These are phyloP conservation scores for Leucophora obtusa DNA, from an alignment of 2,888 invertebrate genomes.

Conservation along the genomic window DNA sequence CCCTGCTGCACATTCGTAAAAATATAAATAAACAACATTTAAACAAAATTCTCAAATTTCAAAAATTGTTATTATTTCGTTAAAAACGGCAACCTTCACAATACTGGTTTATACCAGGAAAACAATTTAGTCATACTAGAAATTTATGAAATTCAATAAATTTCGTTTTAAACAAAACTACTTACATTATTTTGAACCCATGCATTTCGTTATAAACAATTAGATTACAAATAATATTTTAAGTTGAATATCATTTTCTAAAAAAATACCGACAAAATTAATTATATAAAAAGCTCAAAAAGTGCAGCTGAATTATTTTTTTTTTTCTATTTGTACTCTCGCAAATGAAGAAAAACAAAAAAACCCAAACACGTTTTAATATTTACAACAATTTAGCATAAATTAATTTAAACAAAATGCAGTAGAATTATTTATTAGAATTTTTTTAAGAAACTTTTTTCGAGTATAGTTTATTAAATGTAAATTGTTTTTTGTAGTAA, in stretches of 20 bases:
- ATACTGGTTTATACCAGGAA: slow-evolving; percentile 57
- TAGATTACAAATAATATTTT: slow-evolving; percentile 58
- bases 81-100: slow-evolving; percentile 40
- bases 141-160: slow-evolving; percentile 56
- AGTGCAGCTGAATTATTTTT: slow-evolving; percentile 27
- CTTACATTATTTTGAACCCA: slow-evolving; percentile 10
- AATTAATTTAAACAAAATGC: slow-evolving; percentile 66
- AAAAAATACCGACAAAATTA: slow-evolving; percentile 41
- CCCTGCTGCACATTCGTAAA: no score
- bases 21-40: not conserved
- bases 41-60: not conserved
- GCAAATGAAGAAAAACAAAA: slow-evolving; percentile 41
- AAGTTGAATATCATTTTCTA: slow-evolving; percentile 50
- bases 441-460: slow-evolving; percentile 15
- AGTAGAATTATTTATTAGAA: slow-evolving; percentile 22
- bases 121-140: slow-evolving; percentile 55
- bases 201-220: slow-evolving; percentile 56
- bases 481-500: not conserved
- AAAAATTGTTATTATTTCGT: not conserved
- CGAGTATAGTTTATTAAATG: slow-evolving; percentile 6
- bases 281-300: slow-evolving; percentile 22
- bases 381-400: slow-evolving; percentile 66
- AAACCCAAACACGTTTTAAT: slow-evolving; percentile 55
- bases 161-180: slow-evolving; percentile 23
- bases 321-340: slow-evolving; percentile 8